Evolutionary conservation across 2,113 vertebrate species (phyloP), one percentile per base, ranked within the genome.

Genomic region (Clarias magur): DNA sequence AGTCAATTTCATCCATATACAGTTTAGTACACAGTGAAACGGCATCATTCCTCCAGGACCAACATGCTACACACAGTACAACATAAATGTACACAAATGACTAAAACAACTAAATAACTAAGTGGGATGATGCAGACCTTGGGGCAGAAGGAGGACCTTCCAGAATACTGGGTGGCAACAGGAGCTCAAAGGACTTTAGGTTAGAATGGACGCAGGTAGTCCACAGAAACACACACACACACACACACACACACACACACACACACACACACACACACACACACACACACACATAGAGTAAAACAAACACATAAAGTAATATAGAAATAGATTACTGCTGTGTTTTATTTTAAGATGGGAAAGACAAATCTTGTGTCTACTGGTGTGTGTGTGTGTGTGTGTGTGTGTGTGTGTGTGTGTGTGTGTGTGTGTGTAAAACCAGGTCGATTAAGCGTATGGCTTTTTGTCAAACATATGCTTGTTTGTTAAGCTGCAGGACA

Each of bases 371-470:
- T 30, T 70, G 68, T 70, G 68, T 70, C 8, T 42, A 27, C 65
- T 30, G n/a, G 38, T 42, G 70, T 73, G 17, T 73, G 34, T 34
- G 62, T 63, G 60, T 63, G 21, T 63, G 60, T 63, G 60, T 63
- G 65, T 67, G 65, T 67, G 65, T 30, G 65, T 70, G 67, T 70
- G 27, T 59, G 56, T 30, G 56, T 34, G 76, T 57, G 48, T 54
- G 75, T 54, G 48, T 54, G 75, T 54, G 59, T 27, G 34, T 27
- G 17, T 65, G 42, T 68, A 12, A 21, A 81, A 81, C 57, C 57
- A 57, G 65, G 27, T 13, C n/a, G 11, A 34, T 84, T 67, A 84
- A 53, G 15, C 82, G 72, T 70, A 84, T 72, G 65, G 82, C 53
- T 72, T 17, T 84, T 57, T 30, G 54, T 1, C 34, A 63, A 72